Evolutionary conservation across 2,113 vertebrate species (phyloP).

Genomic region (Pygoscelis antarcticus): DNA sequence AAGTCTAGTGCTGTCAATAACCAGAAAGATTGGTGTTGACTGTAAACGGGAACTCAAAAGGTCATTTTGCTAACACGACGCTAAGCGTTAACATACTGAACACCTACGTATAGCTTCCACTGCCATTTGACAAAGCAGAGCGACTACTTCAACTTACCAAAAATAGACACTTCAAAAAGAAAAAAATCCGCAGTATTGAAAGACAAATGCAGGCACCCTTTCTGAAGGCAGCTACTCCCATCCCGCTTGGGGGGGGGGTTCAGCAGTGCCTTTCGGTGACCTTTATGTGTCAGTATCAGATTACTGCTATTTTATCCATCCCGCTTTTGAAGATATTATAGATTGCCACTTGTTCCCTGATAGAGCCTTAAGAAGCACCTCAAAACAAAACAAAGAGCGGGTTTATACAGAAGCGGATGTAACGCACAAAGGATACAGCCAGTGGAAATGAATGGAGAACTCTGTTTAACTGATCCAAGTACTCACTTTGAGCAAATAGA

Average conservation of each 20-base stretch:
- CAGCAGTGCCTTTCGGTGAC: not conserved
- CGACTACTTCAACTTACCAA: not conserved
- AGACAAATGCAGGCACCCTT: not conserved
- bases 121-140: not conserved
- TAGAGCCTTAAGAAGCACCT: conserved; percentile 23
- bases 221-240: not conserved
- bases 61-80: not conserved
- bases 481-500: not conserved
- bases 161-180: not conserved
- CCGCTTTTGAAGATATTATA: not conserved
- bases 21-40: not conserved
- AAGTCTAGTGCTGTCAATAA: not conserved
- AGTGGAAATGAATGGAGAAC: conserved; percentile 18
- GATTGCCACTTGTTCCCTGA: conserved; percentile 15
- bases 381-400: conserved; percentile 7
- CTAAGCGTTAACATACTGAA: not conserved
- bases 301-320: conserved; percentile 39
- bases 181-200: not conserved
- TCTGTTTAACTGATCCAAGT: conserved; percentile 11
- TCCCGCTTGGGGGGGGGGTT: not conserved
- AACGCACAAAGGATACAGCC: not conserved
- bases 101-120: not conserved
- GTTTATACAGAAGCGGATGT: not conserved
- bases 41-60: not conserved
- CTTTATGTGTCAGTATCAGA: conserved; percentile 21